These are phyloP conservation scores for Nyleta sp. DNA, from an alignment of 2,888 invertebrate species.

Conservation along the genomic window DNA sequence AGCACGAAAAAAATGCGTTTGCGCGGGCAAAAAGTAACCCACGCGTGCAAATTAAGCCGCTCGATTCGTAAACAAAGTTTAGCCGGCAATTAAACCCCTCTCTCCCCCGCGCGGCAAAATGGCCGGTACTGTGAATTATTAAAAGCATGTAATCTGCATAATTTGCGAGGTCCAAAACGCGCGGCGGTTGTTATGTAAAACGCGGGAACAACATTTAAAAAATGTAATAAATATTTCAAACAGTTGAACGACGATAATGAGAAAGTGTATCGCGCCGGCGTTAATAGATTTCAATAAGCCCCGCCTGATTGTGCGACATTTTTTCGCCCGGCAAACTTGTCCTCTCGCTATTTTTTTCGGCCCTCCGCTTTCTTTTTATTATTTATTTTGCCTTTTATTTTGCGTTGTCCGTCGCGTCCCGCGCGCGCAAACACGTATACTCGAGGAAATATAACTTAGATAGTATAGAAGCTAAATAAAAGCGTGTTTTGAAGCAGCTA, in stretches of 20 bases:
- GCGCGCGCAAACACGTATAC: conserved; percentile 9
- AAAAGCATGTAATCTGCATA: conserved; percentile 24
- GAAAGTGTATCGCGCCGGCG: conserved; percentile 15
- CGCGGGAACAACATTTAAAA: conserved; percentile 21
- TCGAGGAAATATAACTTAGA: conserved; percentile 46
- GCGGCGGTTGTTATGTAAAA: conserved; percentile 17
- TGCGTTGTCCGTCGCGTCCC: conserved; percentile 6
- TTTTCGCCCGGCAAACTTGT: too few relatives aligned
- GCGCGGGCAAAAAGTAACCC: background rate
- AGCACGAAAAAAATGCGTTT: background rate
- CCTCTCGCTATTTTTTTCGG: too few relatives aligned
- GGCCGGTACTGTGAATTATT: conserved; percentile 11
- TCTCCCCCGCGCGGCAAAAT: background rate
- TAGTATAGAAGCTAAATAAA: conserved; percentile 73
- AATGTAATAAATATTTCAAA: conserved; percentile 37
- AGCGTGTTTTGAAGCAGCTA: conserved; percentile 73
- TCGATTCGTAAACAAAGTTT: conserved; percentile 14
- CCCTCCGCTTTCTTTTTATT: too few relatives aligned
- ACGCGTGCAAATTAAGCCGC: background rate
- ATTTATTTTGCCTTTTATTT: too few relatives aligned
- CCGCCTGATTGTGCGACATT: too few relatives aligned
- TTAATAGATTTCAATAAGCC: conserved; percentile 50
- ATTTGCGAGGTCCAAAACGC: conserved; percentile 7
- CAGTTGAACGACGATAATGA: conserved; percentile 28
- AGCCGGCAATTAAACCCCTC: conserved; percentile 2